Base-by-base conservation (phyloP, 2,797 vertebrate genomes). In the Fistularia tabacaria region DNA sequence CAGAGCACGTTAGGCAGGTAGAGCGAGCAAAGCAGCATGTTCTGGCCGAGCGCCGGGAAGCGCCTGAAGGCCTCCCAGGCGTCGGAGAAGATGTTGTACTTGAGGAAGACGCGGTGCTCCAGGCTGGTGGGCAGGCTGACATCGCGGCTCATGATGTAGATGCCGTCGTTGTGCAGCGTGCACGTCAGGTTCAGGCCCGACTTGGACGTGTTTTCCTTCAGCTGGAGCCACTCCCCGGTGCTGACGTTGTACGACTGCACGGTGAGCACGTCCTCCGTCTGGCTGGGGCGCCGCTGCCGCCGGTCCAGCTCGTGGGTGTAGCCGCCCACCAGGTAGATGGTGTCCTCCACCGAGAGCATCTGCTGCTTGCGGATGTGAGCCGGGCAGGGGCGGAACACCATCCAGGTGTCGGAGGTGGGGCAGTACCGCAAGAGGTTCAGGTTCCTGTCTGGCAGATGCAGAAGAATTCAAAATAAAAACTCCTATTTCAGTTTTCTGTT, bases 311-410 rank as follows among this genome's bases (percentile, higher is more conserved):
- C 91, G 0, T 94, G 94, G 14, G 95, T 94, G 84, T 94, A 98
- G 1, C 97, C 97, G 0, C 97, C 97, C 51, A 99, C 95, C 61
- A 97, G 79, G 80, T 94, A 99, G 80, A 99, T 94, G 57, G 93
- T 95, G 76, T 98, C 95, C 69, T 97, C 96, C 64, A 98, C 91
- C 0, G 97, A 96, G 8, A 99, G 91, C 97, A 99, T 99, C 89
- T 98, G 96, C 84, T 99, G 95, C 88, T 99, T 98, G 57, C 96
- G 93, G 44, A 98, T 90, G 42, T 98, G 96, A 9, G 90, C 85
- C 0, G 91, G 76, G 5, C 95, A 98, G 1, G 92, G 85, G 14
- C 91, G 91, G 50, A 94, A 92, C 47, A 91, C 91, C 0, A 89
- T 89, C 97, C 97, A 99, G 38, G 80, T 69, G 84, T 98, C 95